Percentiles rank a stretch among this genome's conserved stretches.
These are phyloP conservation scores for Excalfactoria chinensis DNA, from an alignment of 2,113 vertebrate species.

Conservation along the genomic window DNA sequence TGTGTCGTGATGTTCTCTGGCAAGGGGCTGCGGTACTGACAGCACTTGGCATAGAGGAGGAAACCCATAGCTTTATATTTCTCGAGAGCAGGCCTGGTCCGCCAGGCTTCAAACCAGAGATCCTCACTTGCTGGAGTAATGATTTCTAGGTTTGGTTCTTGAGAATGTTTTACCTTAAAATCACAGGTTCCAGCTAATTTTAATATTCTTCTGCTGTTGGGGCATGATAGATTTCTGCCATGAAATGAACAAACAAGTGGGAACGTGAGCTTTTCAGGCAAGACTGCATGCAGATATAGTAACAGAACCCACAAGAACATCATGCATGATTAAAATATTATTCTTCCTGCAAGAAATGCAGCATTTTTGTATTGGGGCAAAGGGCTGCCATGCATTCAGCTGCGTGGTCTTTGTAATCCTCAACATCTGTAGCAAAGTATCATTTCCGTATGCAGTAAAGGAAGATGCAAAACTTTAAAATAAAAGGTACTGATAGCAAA, in stretches of 20 bases:
- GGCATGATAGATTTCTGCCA: not conserved
- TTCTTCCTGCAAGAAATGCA: not conserved
- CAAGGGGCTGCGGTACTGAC: not conserved
- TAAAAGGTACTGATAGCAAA: no score
- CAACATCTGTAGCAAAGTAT: not conserved
- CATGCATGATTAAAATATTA: not conserved
- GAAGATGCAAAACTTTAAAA: not conserved
- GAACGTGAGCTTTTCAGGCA: not conserved
- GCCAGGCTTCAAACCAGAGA: not conserved
- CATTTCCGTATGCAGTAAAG: not conserved
- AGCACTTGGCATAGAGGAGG: not conserved
- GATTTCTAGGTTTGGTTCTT: not conserved
- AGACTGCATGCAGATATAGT: not conserved
- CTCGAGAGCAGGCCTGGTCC: not conserved
- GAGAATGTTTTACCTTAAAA: not conserved
- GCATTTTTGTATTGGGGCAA: not conserved
- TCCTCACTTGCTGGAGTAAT: not conserved
- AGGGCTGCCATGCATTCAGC: not conserved
- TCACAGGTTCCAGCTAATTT: not conserved
- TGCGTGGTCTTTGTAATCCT: not conserved
- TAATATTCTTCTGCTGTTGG: not conserved
- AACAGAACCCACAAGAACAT: not conserved
- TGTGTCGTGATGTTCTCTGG: not conserved
- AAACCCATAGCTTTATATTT: not conserved
- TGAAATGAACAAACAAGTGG: rapidly evolving